Percentiles rank a stretch among this genome's conserved stretches.
Evolutionary conservation across 2,888 invertebrate genomes (phyloP).

Genomic region (Tortrix viridana): DNA sequence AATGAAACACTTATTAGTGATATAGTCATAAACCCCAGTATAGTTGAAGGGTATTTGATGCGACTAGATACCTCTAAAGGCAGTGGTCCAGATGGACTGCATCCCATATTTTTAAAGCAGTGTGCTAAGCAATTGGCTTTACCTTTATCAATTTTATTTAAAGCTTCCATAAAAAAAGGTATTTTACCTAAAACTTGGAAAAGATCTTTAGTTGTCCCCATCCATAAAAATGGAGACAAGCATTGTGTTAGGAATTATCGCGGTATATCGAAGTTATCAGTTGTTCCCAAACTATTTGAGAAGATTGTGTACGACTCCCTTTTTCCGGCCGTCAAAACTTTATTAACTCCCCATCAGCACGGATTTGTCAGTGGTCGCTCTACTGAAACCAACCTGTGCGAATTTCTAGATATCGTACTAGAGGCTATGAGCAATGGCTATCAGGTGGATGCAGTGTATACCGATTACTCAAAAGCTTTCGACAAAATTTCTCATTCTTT

Average conservation of each 20-base stretch:
- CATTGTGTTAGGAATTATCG: background rate
- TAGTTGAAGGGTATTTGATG: background rate
- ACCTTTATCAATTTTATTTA: background rate
- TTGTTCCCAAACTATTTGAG: too few relatives aligned
- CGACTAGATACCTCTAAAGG: background rate
- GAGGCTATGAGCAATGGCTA: conserved; percentile 1
- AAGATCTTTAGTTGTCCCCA: background rate
- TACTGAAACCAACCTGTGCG: background rate
- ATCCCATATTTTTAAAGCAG: background rate
- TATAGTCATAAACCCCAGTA: background rate
- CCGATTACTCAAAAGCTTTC: conserved; percentile 21
- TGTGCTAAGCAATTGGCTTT: background rate
- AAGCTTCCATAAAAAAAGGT: background rate
- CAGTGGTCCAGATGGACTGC: background rate
- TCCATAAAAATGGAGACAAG: background rate
- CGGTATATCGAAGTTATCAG: background rate
- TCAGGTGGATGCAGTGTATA: conserved; percentile 6
- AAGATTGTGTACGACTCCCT: background rate
- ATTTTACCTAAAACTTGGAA: background rate
- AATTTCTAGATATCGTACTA: background rate
- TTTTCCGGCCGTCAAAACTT: background rate
- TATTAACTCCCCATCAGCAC: background rate
- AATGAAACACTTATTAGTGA: background rate
- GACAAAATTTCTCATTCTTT: conserved; percentile 24
- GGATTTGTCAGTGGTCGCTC: background rate